phyloP scores from a whole-genome alignment of 2,888 invertebrate species.

The Ariolimax columbianus region DNA sequence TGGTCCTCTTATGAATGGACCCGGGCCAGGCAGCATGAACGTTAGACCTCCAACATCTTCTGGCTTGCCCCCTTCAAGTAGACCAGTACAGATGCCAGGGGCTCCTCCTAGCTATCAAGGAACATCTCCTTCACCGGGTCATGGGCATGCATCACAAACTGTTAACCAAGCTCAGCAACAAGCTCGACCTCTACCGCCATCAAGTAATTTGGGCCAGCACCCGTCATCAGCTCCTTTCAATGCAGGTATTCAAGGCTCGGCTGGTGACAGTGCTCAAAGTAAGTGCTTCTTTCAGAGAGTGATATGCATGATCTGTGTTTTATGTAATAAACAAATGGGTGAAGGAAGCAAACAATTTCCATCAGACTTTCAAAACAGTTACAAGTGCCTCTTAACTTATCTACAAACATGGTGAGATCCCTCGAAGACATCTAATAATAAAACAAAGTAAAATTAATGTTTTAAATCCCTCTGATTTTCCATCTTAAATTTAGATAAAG shows the following conservation, averaged over 20 bases:
- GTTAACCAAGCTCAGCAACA: conserved; percentile 21
- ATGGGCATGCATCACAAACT: conserved; percentile 11
- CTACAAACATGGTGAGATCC: no score
- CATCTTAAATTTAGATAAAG: no score
- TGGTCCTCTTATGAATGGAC: conserved; percentile 34
- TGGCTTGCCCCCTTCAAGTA: neutral
- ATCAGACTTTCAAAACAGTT: no score
- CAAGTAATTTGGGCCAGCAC: conserved; percentile 3
- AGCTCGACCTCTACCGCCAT: conserved; percentile 8
- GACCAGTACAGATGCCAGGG: conserved; percentile 23
- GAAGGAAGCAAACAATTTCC: no score
- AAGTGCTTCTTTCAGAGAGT: neutral
- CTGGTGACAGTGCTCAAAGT: conserved; percentile 31
- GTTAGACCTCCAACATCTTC: conserved; percentile 35
- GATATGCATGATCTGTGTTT: neutral
- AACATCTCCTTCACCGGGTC: conserved; percentile 27
- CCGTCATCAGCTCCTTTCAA: neutral
- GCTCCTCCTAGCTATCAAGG: conserved; percentile 19
- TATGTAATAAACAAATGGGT: neutral
- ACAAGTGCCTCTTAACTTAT: no score
- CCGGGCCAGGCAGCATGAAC: conserved; percentile 31
- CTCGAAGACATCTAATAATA: no score
- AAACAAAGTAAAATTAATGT: no score
- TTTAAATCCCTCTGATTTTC: no score
- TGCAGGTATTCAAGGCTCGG: conserved; percentile 33